Evolutionary conservation across 2,797 vertebrate species (phyloP).

Genomic region (Bryconaethiops microstoma): DNA sequence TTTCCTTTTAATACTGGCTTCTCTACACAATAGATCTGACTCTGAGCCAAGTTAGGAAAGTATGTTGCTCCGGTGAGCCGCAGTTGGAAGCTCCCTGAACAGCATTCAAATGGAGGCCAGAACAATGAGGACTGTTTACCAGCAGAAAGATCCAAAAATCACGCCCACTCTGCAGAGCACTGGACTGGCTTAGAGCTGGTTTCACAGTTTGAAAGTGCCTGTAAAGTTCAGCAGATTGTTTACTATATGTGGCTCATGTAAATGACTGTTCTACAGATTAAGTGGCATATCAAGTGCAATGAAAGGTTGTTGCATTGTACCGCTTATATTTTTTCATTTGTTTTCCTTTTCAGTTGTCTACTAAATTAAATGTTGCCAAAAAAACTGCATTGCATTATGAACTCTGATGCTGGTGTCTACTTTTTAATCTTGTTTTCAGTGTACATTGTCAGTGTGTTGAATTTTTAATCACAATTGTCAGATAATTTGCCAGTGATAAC

Average conservation of each 20-base stretch:
- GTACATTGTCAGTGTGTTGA: background rate
- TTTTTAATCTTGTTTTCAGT: background rate
- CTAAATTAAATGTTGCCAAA: too few species aligned
- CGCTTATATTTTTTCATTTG: too few species aligned
- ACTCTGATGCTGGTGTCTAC: too few species aligned
- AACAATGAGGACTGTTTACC: constrained; percentile 27
- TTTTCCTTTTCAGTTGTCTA: too few species aligned
- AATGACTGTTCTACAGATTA: background rate
- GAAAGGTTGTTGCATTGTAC: background rate
- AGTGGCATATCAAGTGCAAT: background rate
- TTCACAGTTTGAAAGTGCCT: background rate
- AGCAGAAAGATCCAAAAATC: constrained; percentile 1
- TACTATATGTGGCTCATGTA: background rate
- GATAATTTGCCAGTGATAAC: too few species aligned
- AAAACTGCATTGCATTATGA: too few species aligned
- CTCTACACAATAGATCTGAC: constrained; percentile 31
- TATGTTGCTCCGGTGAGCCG: constrained; percentile 3
- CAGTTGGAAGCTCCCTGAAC: constrained; percentile 14
- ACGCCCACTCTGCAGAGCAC: constrained; percentile 15
- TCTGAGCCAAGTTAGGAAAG: constrained; percentile 33
- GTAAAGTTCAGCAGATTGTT: background rate
- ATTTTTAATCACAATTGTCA: background rate
- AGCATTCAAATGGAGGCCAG: constrained; percentile 39
- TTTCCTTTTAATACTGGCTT: background rate
- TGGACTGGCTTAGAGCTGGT: background rate